phyloP scores from a whole-genome alignment of 30 jellyfish, hydroid and myxozoan species.

The Cassiopea andromeda region DNA sequence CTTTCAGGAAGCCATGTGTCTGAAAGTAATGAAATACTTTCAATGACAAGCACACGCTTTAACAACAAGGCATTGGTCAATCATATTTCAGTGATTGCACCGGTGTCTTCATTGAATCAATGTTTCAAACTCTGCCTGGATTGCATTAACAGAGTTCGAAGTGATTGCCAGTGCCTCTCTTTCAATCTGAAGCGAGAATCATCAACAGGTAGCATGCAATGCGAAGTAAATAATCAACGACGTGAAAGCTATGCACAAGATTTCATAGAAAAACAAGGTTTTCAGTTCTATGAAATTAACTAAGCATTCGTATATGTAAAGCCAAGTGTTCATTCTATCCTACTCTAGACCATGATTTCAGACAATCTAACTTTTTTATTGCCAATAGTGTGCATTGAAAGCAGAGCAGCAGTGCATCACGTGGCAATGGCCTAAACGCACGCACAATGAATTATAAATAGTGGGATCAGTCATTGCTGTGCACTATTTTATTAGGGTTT shows the following conservation, averaged over 20 bases:
- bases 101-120: background rate
- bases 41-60: background rate
- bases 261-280: background rate
- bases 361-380: no score
- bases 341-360: no score
- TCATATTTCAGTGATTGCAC: background rate
- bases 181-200: background rate
- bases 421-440: no score
- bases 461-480: no score
- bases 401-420: no score
- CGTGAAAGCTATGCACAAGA: background rate
- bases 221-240: background rate
- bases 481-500: no score
- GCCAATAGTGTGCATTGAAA: no score
- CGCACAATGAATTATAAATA: no score
- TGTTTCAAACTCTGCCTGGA: background rate
- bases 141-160: background rate
- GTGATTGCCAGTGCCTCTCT: conserved; percentile 16
- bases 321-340: no score
- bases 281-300: conserved; percentile 9
- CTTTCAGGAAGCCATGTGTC: background rate
- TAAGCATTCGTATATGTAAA: background rate
- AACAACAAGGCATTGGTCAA: background rate
- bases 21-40: background rate
- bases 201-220: background rate